Conservation (phyloP, 2,113 vertebrate genomes). For the Herpailurus yagouaroundi region DNA sequence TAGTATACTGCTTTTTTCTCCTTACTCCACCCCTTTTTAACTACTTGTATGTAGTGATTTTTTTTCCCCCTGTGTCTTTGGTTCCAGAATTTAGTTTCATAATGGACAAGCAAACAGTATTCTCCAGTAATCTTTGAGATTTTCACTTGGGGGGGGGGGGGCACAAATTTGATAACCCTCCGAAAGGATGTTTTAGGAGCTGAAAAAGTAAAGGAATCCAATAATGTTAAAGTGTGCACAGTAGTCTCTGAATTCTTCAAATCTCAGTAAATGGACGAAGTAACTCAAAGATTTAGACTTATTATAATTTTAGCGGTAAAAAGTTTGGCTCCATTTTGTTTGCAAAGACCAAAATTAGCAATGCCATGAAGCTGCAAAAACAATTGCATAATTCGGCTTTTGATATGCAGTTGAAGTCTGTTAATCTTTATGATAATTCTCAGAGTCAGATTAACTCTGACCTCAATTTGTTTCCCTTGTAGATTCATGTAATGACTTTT, state of each 20-base stretch:
- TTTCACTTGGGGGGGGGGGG: not conserved
- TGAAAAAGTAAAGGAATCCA: not conserved
- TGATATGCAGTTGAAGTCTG: not conserved
- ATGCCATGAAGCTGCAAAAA: not conserved
- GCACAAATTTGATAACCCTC: not conserved
- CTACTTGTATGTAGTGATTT: not conserved
- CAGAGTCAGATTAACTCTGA: constrained; percentile 7
- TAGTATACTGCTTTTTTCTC: not conserved
- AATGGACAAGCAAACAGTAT: not conserved
- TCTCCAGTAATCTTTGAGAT: not conserved
- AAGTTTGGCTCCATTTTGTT: not conserved
- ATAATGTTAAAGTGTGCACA: not conserved
- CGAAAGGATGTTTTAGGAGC: not conserved
- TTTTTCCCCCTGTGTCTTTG: not conserved
- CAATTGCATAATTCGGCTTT: not conserved
- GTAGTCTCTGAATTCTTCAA: not conserved
- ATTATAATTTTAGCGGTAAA: not conserved
- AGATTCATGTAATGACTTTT: not conserved
- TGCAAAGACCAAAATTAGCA: not conserved
- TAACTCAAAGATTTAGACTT: not conserved
- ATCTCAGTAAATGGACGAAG: not conserved
- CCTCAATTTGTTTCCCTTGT: not conserved
- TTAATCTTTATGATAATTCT: not conserved
- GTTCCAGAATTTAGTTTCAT: not conserved
- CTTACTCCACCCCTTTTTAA: not conserved